phyloP scores from a whole-genome alignment of 2,113 vertebrate species.

The Myodes glareolus region DNA sequence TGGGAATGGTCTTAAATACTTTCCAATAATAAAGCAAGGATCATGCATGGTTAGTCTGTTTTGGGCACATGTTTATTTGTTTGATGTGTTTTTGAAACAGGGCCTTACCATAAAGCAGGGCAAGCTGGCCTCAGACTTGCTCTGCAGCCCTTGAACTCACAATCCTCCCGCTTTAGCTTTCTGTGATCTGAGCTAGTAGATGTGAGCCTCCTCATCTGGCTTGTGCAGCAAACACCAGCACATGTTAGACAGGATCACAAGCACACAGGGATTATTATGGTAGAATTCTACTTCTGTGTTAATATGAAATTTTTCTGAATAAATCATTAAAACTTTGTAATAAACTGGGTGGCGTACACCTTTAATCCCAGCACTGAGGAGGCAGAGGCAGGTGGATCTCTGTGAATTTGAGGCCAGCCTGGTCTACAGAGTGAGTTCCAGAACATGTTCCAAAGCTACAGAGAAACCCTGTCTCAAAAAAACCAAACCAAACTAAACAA shows the following conservation, averaged over 20 bases:
- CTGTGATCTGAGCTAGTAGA: background rate
- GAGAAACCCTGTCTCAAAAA: too few species aligned
- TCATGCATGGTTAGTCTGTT: background rate
- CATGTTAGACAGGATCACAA: background rate
- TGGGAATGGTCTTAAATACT: slow-evolving; percentile 9
- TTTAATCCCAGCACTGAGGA: too few species aligned
- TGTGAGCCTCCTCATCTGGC: background rate
- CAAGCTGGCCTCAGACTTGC: background rate
- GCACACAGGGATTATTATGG: background rate
- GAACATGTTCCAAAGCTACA: too few species aligned
- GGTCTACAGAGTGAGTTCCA: too few species aligned
- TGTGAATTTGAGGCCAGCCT: too few species aligned
- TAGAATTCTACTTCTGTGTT: background rate
- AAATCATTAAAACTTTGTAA: slow-evolving; percentile 34
- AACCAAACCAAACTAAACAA: too few species aligned
- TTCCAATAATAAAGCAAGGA: background rate
- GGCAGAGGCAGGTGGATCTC: too few species aligned
- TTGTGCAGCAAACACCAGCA: background rate
- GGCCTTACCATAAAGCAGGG: background rate
- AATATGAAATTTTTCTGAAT: slow-evolving; percentile 34
- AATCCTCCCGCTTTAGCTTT: background rate
- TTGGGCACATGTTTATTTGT: background rate
- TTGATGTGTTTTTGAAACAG: background rate
- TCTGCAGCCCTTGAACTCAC: background rate
- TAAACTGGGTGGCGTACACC: background rate